Percentiles rank a stretch among this genome's conserved stretches.
Conservation (phyloP, 2,797 vertebrate species). For the Gymnothorax javanicus region DNA sequence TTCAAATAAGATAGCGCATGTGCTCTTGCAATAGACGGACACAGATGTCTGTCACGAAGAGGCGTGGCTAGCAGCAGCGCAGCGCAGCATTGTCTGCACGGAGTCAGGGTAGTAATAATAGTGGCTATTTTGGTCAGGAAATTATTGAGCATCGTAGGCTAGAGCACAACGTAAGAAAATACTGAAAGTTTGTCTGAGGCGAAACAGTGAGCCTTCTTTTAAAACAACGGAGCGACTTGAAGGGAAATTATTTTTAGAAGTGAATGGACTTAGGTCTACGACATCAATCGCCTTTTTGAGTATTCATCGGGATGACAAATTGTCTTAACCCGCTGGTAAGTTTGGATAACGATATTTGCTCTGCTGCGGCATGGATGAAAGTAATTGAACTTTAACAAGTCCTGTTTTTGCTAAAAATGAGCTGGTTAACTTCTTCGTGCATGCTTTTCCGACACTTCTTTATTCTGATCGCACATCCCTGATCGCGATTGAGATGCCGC, state of each 20-base stretch:
- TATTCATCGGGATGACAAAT: background rate
- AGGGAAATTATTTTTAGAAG: conserved; percentile 12
- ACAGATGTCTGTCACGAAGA: background rate
- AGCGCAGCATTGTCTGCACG: background rate
- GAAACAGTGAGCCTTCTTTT: background rate
- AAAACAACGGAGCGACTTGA: background rate
- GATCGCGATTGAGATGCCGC: background rate
- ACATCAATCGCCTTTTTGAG: background rate
- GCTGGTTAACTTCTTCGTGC: background rate
- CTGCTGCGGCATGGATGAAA: background rate
- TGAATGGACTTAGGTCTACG: conserved; percentile 11
- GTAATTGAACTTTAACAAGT: background rate
- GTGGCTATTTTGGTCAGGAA: background rate
- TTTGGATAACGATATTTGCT: background rate
- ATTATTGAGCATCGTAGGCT: background rate
- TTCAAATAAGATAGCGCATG: background rate
- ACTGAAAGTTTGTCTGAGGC: background rate
- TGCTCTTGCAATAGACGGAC: conserved; percentile 9
- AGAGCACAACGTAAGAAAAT: background rate
- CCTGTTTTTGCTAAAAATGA: background rate
- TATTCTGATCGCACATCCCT: background rate
- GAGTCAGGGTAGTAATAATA: background rate
- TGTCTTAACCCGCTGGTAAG: conserved; percentile 6
- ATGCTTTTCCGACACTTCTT: background rate
- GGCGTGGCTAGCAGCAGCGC: background rate